Evolutionary conservation across 2,888 invertebrate genomes (phyloP).

Genomic region (Hydrotaea diabolus): DNA sequence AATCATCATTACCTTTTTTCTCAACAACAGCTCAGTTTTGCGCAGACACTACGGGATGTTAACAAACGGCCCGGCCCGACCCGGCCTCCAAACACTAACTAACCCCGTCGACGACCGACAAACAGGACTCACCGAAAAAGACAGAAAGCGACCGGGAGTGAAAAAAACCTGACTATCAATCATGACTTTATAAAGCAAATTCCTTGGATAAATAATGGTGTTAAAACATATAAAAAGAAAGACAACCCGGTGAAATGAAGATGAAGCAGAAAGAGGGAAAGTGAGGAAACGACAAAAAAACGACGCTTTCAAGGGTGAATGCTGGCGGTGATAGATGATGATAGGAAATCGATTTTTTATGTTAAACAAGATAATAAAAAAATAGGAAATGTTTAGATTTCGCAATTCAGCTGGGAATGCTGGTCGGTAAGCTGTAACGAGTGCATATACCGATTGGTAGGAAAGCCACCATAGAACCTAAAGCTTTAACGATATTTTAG

Average conservation of each 20-base stretch:
- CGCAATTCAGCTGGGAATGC: neutral
- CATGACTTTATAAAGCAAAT: slow-evolving; percentile 63
- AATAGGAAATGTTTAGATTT: slow-evolving; percentile 24
- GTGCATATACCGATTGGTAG: too few relatives aligned
- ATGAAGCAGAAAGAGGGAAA: neutral
- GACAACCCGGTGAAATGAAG: neutral
- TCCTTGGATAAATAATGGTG: slow-evolving; percentile 58
- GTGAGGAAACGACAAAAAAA: neutral
- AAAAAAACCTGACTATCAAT: slow-evolving; percentile 60
- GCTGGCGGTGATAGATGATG: slow-evolving; percentile 19
- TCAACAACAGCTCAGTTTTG: slow-evolving; percentile 25
- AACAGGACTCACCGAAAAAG: neutral
- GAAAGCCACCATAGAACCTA: neutral
- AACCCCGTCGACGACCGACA: slow-evolving; percentile 13
- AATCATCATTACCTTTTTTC: slow-evolving; percentile 61
- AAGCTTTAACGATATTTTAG: neutral
- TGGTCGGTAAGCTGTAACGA: too few relatives aligned
- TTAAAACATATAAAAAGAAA: slow-evolving; percentile 43
- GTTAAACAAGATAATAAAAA: slow-evolving; percentile 45
- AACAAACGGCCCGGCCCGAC: neutral
- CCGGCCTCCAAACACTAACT: neutral
- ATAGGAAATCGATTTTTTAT: slow-evolving; percentile 58
- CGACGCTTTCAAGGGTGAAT: slow-evolving; percentile 2
- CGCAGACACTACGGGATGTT: slow-evolving; percentile 34
- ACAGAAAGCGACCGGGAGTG: neutral